Evolutionary conservation across 2,113 vertebrate species (phyloP), one percentile per base, ranked within the genome.

Genomic region (Oreochromis tanganicae): DNA sequence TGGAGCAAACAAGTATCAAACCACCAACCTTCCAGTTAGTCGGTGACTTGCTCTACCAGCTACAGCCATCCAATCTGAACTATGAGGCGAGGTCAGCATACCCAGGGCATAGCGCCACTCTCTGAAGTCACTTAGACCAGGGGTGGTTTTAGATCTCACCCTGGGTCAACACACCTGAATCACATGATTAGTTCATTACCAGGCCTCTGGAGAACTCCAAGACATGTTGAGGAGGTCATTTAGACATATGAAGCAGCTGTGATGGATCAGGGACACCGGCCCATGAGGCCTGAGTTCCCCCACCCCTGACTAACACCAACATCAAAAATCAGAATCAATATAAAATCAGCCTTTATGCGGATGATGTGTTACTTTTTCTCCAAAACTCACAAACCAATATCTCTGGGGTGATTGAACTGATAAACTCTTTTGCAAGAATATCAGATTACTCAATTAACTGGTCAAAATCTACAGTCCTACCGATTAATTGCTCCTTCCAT

Each of bases 261-360:
- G 61, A 3, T 38, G 61, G 4, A 66, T 66, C 17, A 38, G 6
- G 61, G 32, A 9, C 27, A 0, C 54, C 0, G 5, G 14, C 27
- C 4, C 57, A 2, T 19, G 29, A 10, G 29, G 14, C 29, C 29
- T 63, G 59, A 63, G 16, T 19, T 5, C 16, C 59, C 27, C 59
- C 59, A 36, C 32, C 32, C 29, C 4, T 36, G 59, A 73, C 38
- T 6, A 6, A 8, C 19, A 66, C 34, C 34, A 66, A 66, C 61
- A n/a, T 8, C 10, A 38, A 1, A 66, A 66, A 38, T 63, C 59
- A 66, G 34, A n/a, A 21, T 63, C 24, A 24, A 24, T 24, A 24
- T 24, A 24, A 24, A 24, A 3, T 24, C 24, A 24, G 24, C 24
- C 24, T 24, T 24, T 24, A 24, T 24, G 24, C 24, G 24, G 24